Base-by-base conservation (phyloP, 2,888 invertebrate species). In the Ichneumoninae sp. region DNA sequence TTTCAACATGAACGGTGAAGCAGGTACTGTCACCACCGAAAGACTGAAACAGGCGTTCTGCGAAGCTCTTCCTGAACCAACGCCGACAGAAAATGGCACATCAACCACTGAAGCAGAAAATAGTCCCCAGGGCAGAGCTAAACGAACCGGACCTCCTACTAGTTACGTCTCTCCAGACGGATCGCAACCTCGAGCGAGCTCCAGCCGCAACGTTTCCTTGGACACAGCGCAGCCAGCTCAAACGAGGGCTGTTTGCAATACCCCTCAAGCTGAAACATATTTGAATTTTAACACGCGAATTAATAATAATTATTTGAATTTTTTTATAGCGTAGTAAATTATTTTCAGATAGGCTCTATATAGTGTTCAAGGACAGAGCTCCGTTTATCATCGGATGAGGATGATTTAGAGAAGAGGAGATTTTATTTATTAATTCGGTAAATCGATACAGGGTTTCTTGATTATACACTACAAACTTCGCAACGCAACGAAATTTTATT, bases 1-100 rank as follows among this genome's bases (percentile, higher is more conserved):
- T 16, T n/a, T 52, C 4, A 33, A 70, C 3, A n/a, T 54, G 16
- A 52, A 33, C 33, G 33, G 52, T 7, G 52, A 52, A 7, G 44
- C 50, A 30, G 47, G 16, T 10, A 70, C 16, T 4, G 33, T 33
- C 16, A 40, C 70, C 0, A 70, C 52, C 6, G 54, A 52, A 33
- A 26, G 52, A 36, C 52, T 70, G 16, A 70, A 70, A 30, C 70
- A 52, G 5, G 70, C 70, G 16, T 70, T 50, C 47, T 50, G 10
- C 16, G 16, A 50, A 50, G 47, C 47, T 16, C 47, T 50, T 16
- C 13, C 16, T 16, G 13, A 10, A 16, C 47, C 47, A 16, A 50
- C 47, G 47, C 16, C 47, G 47, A 50, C 47, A 36, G 36, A 36
- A 36, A 36, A 36, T 7, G 36, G 7, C 7, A 7, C 36, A 36